A percentile compares a stretch with the other conserved stretches of the same genome.
Conservation (phyloP, 2,888 invertebrate genomes). For the Chydorus sphaericus region DNA sequence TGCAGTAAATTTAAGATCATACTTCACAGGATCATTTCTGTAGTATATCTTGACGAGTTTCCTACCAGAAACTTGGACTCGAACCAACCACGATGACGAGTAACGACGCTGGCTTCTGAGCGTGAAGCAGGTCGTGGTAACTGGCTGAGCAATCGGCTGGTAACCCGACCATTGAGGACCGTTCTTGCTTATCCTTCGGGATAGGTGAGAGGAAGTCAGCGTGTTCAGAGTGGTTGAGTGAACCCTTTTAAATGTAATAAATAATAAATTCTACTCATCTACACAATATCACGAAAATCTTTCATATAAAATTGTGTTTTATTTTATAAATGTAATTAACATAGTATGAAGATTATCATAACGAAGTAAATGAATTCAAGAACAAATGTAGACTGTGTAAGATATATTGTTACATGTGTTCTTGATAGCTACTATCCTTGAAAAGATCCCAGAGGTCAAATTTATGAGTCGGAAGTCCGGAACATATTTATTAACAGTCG, state of each 20-base stretch:
- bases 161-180: constrained; percentile 14
- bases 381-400: too few species aligned
- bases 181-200: constrained; percentile 3
- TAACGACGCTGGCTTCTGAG: constrained; percentile 15
- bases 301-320: background rate
- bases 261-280: background rate
- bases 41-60: constrained; percentile 13
- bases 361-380: constrained; percentile 48
- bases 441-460: too few species aligned
- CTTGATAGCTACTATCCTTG: too few species aligned
- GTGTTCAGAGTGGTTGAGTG: constrained; percentile 15
- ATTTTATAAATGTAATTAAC: background rate
- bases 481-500: too few species aligned
- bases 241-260: background rate
- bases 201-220: constrained; percentile 7
- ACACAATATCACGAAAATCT: background rate
- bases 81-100: constrained; percentile 16
- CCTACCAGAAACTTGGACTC: constrained; percentile 5
- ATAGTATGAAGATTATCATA: constrained; percentile 41
- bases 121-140: constrained; percentile 13
- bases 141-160: background rate
- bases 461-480: too few species aligned
- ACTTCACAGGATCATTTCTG: constrained; percentile 18
- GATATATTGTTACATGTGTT: too few species aligned
- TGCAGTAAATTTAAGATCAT: constrained; percentile 10